These are phyloP conservation scores for Helostoma temminkii DNA, from an alignment of 2,797 vertebrate species.

Conservation along the genomic window DNA sequence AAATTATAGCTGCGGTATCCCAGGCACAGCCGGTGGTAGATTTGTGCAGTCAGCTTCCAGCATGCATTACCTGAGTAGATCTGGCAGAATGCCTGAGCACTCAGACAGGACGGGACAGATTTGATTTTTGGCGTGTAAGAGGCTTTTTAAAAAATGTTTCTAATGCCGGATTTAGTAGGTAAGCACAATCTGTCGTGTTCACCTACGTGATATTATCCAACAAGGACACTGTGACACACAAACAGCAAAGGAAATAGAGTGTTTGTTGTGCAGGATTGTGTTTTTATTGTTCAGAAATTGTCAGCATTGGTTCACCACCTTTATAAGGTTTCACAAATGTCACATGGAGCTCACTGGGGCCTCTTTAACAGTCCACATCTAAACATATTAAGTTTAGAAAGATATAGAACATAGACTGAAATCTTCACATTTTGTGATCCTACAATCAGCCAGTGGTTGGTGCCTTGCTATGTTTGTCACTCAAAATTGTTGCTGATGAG, in stretches of 20 bases:
- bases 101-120: conserved; percentile 78
- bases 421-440: background rate
- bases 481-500: background rate
- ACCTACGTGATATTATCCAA: conserved; percentile 78
- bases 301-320: background rate
- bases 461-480: too few relatives aligned
- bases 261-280: background rate
- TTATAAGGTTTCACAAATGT: background rate
- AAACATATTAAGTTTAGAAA: background rate
- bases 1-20: conserved; percentile 73
- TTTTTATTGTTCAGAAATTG: background rate
- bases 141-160: conserved; percentile 79
- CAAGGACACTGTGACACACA: conserved; percentile 50
- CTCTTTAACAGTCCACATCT: background rate
- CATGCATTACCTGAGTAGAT: conserved; percentile 83
- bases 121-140: conserved; percentile 83
- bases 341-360: too few relatives aligned
- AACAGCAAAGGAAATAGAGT: conserved; percentile 3
- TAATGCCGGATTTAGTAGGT: conserved; percentile 84
- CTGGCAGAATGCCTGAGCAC: conserved; percentile 78
- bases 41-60: conserved; percentile 77
- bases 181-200: conserved; percentile 82
- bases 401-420: too few relatives aligned
- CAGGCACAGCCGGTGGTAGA: conserved; percentile 77
- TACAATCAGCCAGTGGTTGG: background rate